Base-by-base conservation (phyloP, 2,113 vertebrate species). In the Notothenia rossii region DNA sequence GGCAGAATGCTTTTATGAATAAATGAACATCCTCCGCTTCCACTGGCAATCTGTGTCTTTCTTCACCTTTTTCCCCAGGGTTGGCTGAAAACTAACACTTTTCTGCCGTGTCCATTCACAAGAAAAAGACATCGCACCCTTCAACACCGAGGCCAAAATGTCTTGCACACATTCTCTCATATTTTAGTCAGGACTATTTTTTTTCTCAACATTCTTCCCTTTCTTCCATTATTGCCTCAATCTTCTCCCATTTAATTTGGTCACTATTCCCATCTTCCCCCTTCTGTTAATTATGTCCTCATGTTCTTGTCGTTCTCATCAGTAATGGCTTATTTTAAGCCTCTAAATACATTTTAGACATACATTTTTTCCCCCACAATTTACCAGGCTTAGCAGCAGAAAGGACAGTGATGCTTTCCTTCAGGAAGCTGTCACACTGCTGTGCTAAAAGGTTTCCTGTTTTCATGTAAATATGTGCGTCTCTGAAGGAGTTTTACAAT, bases 81-180 rank as follows among this genome's bases (percentile, higher is more conserved):
- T 46, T 22, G 61, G 62, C 36, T 85, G 58, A 58, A 79, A 81
- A 78, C 76, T 49, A 81, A 64, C 74, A 61, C 45, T 65, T 63
- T 66, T 14, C 55, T 9, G 20, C 68, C 43, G 59, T 69, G 64
- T 81, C 60, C 72, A 65, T 51, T 83, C 71, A 77, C 22, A 63
- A 80, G 33, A 70, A 79, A 84, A 83, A 79, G 69, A 85, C 72
- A 79, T 87, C 62, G 83, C 46, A 76, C 59, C 77, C 82, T 79
- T 86, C 79, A 78, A 72, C 72, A 49, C 56, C 2, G 10, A 83
- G 51, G 59, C 62, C 72, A 61, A 80, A 68, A 62, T 75, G 81
- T 62, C 77, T 40, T 40, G 64, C 22, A 68, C 29, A 70, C 17
- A 6, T 49, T 73, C 60, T 50, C 7, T 14, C 43, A 66, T 70